Conservation (phyloP, 2,888 invertebrate genomes). For the Coronaproctus castanopsis region DNA sequence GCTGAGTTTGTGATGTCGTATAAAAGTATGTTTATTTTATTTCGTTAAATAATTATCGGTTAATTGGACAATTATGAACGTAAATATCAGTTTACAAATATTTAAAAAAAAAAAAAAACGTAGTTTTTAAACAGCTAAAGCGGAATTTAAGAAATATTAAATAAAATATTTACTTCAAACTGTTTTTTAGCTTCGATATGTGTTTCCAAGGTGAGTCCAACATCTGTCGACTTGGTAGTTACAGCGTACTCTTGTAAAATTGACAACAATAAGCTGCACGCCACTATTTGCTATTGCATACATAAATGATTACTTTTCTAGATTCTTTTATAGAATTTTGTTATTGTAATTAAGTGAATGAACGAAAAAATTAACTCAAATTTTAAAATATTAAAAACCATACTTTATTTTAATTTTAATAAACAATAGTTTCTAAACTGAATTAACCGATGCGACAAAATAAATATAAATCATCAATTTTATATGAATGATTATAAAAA, state of each 20-base stretch:
- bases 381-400: neutral
- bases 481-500: too few relatives aligned
- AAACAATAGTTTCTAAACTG: too few relatives aligned
- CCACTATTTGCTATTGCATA: constrained; percentile 48
- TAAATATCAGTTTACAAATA: too few relatives aligned
- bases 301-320: constrained; percentile 4
- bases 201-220: constrained; percentile 70
- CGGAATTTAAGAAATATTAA: too few relatives aligned
- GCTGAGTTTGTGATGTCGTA: too few relatives aligned
- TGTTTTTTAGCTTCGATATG: constrained; percentile 62
- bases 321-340: neutral
- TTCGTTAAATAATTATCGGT: neutral
- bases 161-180: constrained; percentile 41
- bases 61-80: too few relatives aligned
- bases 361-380: neutral
- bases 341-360: neutral
- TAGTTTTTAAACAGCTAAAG: too few relatives aligned
- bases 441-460: too few relatives aligned
- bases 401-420: constrained; percentile 19
- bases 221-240: constrained; percentile 64
- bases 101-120: too few relatives aligned
- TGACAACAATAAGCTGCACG: constrained; percentile 61
- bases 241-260: constrained; percentile 76
- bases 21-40: too few relatives aligned
- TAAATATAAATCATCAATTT: too few relatives aligned